Base-by-base conservation (phyloP, 2,797 vertebrate genomes). In the Myripristis jacobus region DNA sequence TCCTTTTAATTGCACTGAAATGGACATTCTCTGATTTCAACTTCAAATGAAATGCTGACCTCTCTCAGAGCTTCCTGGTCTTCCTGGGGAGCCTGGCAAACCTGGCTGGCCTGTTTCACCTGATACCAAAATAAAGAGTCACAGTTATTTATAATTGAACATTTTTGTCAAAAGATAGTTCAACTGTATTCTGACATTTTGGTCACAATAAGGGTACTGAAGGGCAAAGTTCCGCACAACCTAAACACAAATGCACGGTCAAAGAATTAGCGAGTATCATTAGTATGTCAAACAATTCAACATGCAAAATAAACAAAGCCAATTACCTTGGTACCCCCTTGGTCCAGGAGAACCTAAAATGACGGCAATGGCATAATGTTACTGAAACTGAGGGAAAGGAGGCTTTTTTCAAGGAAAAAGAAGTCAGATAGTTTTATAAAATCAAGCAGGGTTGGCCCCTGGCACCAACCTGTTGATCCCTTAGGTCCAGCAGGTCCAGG, bases 101-200 rank as follows among this genome's bases (percentile, higher is more conserved):
- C 96, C 96, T 76, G 91, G 94, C 15, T 92, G 92, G 57, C 96
- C 96, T 2, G 88, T 38, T 76, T 96, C 95, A 71, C 96, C 96
- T 96, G 84, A 69, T 57, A 75, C 61, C 70, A 21, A 60, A 27
- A 77, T 59, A 38, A 56, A 3, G 65, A 41, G n/a, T 44, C 22
- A 73, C 15, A 66, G 36, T 81, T 63, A 57, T 25, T 66, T 43
- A 29, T 55, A 6, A 7, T 47, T 4, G 1, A 64, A 22, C 24
- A 12, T 27, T 38, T 18, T 51, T 1, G 12, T 25, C n/a, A 52
- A 2, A 41, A 29, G n/a, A 18, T 24, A 15, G 41, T 52, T 56
- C 11, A 25, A 16, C 12, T 47, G 38, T 52, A 10, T 7, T 64
- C 36, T 1, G 43, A 43, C 16, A 22, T 55, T 34, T 19, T 31